These are phyloP conservation scores for Masticophis lateralis DNA, from an alignment of 2,797 vertebrate genomes.

Conservation along the genomic window DNA sequence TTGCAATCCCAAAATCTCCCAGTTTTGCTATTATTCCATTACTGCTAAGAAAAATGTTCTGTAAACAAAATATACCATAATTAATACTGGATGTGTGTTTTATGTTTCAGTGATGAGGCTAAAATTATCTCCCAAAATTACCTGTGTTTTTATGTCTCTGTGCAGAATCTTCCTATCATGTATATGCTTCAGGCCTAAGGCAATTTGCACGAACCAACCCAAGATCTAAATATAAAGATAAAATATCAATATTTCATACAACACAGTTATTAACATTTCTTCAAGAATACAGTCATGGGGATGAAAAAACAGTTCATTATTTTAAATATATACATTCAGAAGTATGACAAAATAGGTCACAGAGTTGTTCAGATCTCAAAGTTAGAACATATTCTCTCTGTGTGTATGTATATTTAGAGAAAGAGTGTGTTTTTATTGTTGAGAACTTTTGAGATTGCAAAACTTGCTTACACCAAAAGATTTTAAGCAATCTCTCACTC, in stretches of 20 bases:
- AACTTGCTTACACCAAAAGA: not conserved
- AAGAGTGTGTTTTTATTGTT: not conserved
- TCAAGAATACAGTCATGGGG: not conserved
- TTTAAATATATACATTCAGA: not conserved
- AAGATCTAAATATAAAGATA: conserved; percentile 75
- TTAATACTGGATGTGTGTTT: conserved; percentile 12
- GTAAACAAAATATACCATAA: conserved; percentile 34
- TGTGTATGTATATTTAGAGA: not conserved
- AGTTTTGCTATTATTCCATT: conserved; percentile 84
- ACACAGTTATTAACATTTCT: not conserved
- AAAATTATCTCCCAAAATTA: conserved; percentile 55
- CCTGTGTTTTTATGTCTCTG: conserved; percentile 92
- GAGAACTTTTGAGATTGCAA: not conserved
- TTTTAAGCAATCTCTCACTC: not conserved
- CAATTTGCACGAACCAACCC: conserved; percentile 92
- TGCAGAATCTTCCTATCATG: conserved; percentile 92
- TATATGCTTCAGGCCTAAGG: conserved; percentile 90
- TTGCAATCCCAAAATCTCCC: conserved; percentile 93
- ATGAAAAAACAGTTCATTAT: not conserved
- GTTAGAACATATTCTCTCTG: not conserved
- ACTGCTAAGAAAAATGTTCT: conserved; percentile 91
- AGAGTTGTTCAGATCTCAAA: not conserved
- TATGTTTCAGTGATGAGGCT: not conserved
- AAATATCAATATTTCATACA: not conserved
- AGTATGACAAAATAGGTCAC: not conserved